Evolutionary conservation across 2,888 invertebrate genomes (phyloP).

Genomic region (Neria commutata): DNA sequence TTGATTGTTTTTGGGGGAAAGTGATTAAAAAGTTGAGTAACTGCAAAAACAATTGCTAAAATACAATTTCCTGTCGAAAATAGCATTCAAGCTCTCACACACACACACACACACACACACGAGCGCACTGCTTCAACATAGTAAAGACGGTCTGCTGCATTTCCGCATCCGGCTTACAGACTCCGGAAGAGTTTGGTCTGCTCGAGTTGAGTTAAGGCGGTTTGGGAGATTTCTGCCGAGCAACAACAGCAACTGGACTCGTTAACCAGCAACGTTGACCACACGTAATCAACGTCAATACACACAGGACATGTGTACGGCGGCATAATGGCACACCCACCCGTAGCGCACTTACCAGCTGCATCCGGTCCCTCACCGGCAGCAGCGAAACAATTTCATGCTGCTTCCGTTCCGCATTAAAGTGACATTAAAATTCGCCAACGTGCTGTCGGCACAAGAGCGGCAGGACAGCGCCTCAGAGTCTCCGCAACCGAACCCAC

Average conservation of each 20-base stretch:
- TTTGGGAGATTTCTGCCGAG: not conserved
- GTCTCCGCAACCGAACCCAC: too few species aligned
- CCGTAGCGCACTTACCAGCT: not conserved
- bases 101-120: not conserved
- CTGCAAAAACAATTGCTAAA: not conserved
- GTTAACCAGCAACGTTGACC: not conserved
- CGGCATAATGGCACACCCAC: not conserved
- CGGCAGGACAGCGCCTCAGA: too few species aligned
- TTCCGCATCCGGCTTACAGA: not conserved
- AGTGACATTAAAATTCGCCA: too few species aligned
- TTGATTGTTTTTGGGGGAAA: not conserved
- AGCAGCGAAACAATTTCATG: conserved; percentile 3
- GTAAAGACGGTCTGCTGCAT: not conserved
- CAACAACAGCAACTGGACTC: not conserved
- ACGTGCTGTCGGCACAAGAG: too few species aligned
- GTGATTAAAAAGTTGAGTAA: not conserved
- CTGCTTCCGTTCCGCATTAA: conserved; percentile 1
- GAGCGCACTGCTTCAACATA: not conserved
- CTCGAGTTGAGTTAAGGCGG: not conserved
- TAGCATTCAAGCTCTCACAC: not conserved
- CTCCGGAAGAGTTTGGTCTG: not conserved
- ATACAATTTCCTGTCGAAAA: not conserved
- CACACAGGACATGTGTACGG: not conserved
- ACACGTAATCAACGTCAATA: conserved; percentile 6
- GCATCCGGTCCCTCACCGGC: not conserved